Evolutionary conservation across 2,888 invertebrate species (phyloP).

Genomic region (Callyntrura guangdongensis): DNA sequence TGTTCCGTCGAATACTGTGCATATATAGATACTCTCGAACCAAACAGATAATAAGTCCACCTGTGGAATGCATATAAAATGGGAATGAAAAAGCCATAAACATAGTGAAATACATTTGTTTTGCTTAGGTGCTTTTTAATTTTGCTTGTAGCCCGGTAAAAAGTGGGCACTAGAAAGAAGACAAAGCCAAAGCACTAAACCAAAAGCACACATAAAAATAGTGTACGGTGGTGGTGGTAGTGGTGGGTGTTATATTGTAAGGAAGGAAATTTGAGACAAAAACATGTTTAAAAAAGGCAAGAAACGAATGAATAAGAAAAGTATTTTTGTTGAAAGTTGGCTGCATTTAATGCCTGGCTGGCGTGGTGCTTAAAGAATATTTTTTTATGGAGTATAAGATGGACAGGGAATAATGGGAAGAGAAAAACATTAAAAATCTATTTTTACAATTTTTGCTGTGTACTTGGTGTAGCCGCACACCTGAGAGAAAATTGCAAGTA

Average conservation of each 20-base stretch:
- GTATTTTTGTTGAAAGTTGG: neutral
- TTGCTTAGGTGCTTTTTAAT: slow-evolving; percentile 19
- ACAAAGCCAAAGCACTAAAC: slow-evolving; percentile 11
- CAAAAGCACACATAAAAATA: neutral
- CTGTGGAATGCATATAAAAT: slow-evolving; percentile 74
- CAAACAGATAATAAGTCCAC: slow-evolving; percentile 61
- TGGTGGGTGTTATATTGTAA: neutral
- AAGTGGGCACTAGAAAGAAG: neutral
- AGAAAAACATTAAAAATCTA: slow-evolving; percentile 26
- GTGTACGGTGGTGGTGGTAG: neutral
- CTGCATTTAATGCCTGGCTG: neutral
- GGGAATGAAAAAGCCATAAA: slow-evolving; percentile 65
- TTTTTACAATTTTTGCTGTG: slow-evolving; percentile 8
- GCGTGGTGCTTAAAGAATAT: neutral
- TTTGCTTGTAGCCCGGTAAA: slow-evolving; percentile 18
- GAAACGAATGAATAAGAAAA: neutral
- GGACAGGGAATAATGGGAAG: neutral
- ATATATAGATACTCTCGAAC: neutral
- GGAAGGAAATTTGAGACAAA: neutral
- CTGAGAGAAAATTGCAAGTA: slow-evolving; percentile 43
- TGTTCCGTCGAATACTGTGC: neutral
- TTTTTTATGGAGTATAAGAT: neutral
- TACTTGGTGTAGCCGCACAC: neutral
- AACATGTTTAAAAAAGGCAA: neutral
- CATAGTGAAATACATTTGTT: slow-evolving; percentile 48